A percentile compares a stretch with the other conserved stretches of the same genome.
Conservation (phyloP, 2,113 vertebrate genomes). For the Mustela lutreola region DNA sequence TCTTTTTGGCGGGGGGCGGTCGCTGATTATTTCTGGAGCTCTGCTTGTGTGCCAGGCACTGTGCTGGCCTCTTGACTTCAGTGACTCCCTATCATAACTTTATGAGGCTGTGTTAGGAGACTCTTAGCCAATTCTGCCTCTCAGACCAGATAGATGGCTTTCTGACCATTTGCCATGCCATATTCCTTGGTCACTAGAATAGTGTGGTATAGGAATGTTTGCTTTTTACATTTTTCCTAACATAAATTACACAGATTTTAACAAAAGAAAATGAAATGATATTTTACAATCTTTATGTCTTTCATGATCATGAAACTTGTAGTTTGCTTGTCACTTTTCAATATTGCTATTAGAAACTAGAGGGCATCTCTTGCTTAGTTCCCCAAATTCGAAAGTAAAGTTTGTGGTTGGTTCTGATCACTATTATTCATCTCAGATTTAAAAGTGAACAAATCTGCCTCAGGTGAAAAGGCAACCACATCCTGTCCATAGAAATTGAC, state of each 20-base stretch:
- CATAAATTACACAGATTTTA: neutral
- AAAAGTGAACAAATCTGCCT: neutral
- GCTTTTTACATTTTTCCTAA: conserved; percentile 17
- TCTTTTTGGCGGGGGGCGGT: neutral
- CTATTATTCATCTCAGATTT: neutral
- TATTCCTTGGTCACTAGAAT: neutral
- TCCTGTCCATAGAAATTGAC: neutral
- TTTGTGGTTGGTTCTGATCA: neutral
- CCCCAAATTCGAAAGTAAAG: neutral
- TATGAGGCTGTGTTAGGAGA: neutral
- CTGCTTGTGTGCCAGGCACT: neutral
- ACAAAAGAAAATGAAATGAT: neutral
- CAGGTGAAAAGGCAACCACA: neutral
- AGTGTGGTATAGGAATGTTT: neutral
- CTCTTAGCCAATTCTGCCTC: neutral
- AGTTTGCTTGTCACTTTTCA: neutral
- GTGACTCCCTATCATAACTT: neutral
- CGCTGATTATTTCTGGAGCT: neutral
- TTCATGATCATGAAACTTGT: neutral
- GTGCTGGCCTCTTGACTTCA: neutral
- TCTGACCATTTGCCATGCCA: neutral
- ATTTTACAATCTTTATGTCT: neutral
- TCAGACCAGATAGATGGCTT: neutral
- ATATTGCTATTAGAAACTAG: neutral
- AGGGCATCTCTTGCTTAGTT: neutral